Conservation (phyloP, 2,797 vertebrate species). For the Labeo calbasu region DNA sequence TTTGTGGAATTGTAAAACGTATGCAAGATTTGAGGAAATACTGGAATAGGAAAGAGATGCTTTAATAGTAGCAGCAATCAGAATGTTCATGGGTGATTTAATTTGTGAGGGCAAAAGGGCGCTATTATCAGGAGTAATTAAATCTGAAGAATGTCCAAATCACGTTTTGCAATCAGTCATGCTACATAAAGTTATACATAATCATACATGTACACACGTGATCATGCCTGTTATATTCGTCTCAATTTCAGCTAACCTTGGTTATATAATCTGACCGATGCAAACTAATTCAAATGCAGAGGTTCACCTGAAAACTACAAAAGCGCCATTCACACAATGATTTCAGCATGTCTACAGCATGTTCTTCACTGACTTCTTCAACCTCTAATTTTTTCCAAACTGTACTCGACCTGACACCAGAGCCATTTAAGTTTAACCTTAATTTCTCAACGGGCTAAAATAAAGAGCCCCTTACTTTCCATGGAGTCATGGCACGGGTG, state of each 20-base stretch:
- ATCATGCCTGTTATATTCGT: neutral
- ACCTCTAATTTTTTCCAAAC: constrained; percentile 27
- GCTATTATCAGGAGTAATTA: neutral
- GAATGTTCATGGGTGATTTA: neutral
- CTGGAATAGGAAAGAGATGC: neutral
- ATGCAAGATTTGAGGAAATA: neutral
- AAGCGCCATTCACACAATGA: constrained; percentile 21
- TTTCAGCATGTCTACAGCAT: constrained; percentile 7
- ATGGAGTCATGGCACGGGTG: constrained; percentile 58
- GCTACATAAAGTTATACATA: constrained; percentile 2
- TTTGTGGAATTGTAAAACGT: constrained; percentile 16
- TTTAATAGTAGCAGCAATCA: constrained; percentile 5
- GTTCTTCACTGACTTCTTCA: constrained; percentile 6
- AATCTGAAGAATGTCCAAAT: constrained; percentile 7
- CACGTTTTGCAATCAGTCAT: constrained; percentile 15
- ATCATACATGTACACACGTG: neutral
- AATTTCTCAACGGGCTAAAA: constrained; percentile 62
- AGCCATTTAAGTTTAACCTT: constrained; percentile 23
- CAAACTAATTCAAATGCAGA: constrained; percentile 5
- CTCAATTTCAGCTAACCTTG: neutral
- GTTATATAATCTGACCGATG: constrained; percentile 7
- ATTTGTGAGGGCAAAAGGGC: neutral
- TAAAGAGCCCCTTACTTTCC: constrained; percentile 61
- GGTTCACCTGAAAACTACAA: neutral
- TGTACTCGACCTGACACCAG: constrained; percentile 9